A percentile compares a stretch with the other conserved stretches of the same genome.
Conservation (phyloP, 2,888 invertebrate genomes). For the Caenorhabditis panamensis region DNA sequence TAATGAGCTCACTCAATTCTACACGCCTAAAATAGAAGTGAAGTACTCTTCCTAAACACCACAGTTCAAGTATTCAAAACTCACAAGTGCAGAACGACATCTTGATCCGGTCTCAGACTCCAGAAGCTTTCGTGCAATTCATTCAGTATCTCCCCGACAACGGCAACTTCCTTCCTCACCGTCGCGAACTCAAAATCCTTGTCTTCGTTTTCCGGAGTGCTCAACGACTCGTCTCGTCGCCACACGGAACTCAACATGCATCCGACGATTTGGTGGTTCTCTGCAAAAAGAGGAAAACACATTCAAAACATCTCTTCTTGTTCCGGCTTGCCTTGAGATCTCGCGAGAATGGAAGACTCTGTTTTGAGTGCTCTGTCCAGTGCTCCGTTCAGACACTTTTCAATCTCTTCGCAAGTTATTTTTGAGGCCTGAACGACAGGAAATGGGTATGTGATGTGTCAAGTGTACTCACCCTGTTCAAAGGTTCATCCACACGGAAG, state of each 20-base stretch:
- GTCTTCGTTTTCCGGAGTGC: conserved; percentile 24
- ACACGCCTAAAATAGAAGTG: background rate
- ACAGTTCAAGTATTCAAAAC: conserved; percentile 9
- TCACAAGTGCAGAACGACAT: conserved; percentile 55
- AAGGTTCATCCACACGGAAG: conserved; percentile 51
- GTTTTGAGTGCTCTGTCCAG: conserved; percentile 45
- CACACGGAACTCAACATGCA: conserved; percentile 60
- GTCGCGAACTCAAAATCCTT: conserved; percentile 46
- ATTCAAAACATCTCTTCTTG: background rate
- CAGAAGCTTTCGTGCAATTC: conserved; percentile 57
- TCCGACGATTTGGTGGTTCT: conserved; percentile 53
- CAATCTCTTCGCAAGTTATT: conserved; percentile 37
- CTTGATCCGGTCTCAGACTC: conserved; percentile 42
- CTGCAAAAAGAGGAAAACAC: conserved; percentile 16
- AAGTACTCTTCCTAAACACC: too few relatives aligned
- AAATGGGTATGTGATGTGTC: too few relatives aligned
- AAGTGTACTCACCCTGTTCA: conserved; percentile 30
- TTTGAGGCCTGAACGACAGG: conserved; percentile 29
- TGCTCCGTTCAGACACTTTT: conserved; percentile 41
- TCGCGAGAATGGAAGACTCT: conserved; percentile 47
- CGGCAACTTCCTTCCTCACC: conserved; percentile 35
- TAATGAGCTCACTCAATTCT: background rate
- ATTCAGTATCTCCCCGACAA: conserved; percentile 55
- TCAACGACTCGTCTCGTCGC: conserved; percentile 27
- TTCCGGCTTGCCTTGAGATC: conserved; percentile 13